These are phyloP conservation scores for Trididemnum nubilum DNA, from an alignment of 23 tunicate genomes.

Conservation along the genomic window DNA sequence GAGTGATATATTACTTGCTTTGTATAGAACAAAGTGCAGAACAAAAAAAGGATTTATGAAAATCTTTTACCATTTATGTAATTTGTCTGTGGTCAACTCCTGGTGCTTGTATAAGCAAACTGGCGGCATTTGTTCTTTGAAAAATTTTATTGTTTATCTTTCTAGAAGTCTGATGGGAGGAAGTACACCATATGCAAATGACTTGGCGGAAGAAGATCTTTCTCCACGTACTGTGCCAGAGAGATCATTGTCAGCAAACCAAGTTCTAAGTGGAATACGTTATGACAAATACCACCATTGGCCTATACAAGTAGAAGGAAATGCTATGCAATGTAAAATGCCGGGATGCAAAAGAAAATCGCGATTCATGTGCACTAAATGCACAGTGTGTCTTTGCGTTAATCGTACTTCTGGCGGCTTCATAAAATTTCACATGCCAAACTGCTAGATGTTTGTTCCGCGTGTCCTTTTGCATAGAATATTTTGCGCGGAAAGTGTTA, in stretches of 20 bases:
- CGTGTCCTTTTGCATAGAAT: no score
- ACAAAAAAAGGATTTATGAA: not conserved
- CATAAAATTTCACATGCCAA: no score
- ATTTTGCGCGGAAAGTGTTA: no score
- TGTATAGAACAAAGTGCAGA: not conserved
- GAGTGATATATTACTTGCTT: not conserved
- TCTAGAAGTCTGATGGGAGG: not conserved
- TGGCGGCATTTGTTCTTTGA: not conserved
- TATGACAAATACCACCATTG: no score
- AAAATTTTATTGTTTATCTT: no score
- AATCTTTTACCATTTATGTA: not conserved
- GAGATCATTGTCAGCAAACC: not conserved
- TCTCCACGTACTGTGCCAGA: not conserved
- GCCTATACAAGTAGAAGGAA: no score
- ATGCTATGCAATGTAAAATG: no score
- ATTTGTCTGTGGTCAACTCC: not conserved
- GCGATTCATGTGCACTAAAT: no score
- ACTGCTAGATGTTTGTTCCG: no score
- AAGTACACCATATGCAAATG: not conserved
- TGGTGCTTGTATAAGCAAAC: not conserved
- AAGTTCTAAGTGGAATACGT: not conserved
- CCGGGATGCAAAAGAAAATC: no score
- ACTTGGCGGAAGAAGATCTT: not conserved
- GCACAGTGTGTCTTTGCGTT: no score
- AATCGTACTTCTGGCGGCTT: no score